Conservation (phyloP, 1,140 invertebrate species). For the Trinorchestia longiramus region DNA sequence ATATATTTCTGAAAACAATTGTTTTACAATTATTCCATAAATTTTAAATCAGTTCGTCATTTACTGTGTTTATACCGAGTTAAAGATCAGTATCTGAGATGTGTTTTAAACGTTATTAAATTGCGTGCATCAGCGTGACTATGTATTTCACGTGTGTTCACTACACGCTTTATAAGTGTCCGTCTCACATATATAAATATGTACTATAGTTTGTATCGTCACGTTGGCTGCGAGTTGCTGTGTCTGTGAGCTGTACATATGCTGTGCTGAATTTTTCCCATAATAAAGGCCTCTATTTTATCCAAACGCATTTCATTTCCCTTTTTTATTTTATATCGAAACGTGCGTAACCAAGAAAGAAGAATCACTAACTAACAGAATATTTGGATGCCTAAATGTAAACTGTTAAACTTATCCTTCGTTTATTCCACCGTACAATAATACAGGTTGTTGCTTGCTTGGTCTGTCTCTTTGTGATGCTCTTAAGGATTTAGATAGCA, state of each 20-base stretch:
- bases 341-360: not conserved
- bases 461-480: not conserved
- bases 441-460: not conserved
- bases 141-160: not conserved
- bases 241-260: not conserved
- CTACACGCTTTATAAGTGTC: not conserved
- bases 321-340: not conserved
- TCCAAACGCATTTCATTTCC: not conserved
- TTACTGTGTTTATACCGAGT: no score
- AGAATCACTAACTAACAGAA: no score
- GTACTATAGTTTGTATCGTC: not conserved
- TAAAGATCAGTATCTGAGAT: no score
- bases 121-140: not conserved
- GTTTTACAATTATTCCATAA: not conserved
- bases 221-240: not conserved
- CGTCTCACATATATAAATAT: not conserved
- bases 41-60: not conserved
- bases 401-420: not conserved
- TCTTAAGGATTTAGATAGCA: no score
- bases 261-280: not conserved
- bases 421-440: not conserved
- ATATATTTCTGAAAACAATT: not conserved
- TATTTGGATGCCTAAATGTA: not conserved
- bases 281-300: not conserved
- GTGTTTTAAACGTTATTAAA: not conserved